A percentile compares a stretch with the other conserved stretches of the same genome.
phyloP scores from a whole-genome alignment of 2,797 vertebrate species.

The Leptatherina wallacei region DNA sequence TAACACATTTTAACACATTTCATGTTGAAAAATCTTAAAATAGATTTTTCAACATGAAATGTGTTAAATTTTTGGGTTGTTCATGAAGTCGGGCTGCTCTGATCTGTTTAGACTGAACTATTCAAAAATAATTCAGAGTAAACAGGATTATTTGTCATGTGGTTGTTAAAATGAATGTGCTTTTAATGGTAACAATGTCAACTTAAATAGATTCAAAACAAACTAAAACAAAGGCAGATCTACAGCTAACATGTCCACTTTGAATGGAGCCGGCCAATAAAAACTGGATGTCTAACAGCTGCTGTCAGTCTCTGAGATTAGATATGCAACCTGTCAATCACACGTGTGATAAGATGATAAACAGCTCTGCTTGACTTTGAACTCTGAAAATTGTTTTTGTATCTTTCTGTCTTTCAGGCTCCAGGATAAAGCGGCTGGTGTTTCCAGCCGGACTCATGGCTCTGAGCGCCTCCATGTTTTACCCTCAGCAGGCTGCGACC shows the following conservation, averaged over 20 bases:
- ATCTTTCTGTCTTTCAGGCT: constrained; percentile 79
- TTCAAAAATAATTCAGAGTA: too few relatives aligned
- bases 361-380: not conserved
- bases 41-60: not conserved
- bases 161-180: too few relatives aligned
- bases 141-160: too few relatives aligned
- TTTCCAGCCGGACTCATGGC: constrained; percentile 89
- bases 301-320: not conserved
- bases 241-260: not conserved
- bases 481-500: constrained; percentile 89
- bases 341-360: not conserved
- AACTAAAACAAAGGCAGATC: too few relatives aligned
- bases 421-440: constrained; percentile 87
- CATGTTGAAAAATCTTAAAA: too few relatives aligned
- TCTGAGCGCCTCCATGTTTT: constrained; percentile 91
- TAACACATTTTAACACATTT: too few relatives aligned
- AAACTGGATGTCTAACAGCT: not conserved
- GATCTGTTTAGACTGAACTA: too few relatives aligned
- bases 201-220: not conserved
- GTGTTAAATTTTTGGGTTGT: not conserved
- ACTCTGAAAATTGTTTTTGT: not conserved
- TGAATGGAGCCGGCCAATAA: not conserved
- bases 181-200: too few relatives aligned
- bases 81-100: too few relatives aligned
- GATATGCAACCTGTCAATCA: not conserved